Base-by-base conservation (phyloP, 2,888 invertebrate species). In the Harmothoe impar region DNA sequence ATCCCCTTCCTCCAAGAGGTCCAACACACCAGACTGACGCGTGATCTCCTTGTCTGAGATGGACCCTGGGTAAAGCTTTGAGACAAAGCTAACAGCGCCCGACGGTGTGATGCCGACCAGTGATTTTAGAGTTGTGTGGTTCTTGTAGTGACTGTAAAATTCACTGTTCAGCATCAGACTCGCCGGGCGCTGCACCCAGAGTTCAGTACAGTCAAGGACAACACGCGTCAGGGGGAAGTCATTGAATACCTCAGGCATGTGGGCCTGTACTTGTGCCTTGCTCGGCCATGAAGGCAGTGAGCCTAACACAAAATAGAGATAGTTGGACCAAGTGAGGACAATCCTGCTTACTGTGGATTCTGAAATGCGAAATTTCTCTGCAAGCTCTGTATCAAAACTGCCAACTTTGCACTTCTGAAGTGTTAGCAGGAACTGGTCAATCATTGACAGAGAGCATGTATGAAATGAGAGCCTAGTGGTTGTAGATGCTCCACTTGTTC, bases 151-250 rank as follows among this genome's bases (percentile, higher is more conserved):
- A 25, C 91, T 91, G 52, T 90, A 93, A 77, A 91, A 31, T 51
- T 92, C 33, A 23, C 91, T 89, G 54, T 91, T n/a, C n/a, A n/a
- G 91, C 3, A 54, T 17, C 0, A 92, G 54, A 15, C 92, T 92
- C 0, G 90, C 62, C 25, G 92, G 92, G 43, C 89, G 91, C 54
- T 93, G 89, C 54, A 91, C 92, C 43, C 51, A 90, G 20, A 93
- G 25, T 81, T 93, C 92, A 54, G 93, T 93, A 56, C 93, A 93
- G 91, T 93, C 93, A 35, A 93, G 84, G 25, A 92, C 91, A 0
- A 93, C 92, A 31, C 92, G 52, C 20, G 91, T 91, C 17, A 84
- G 89, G 0, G 92, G 91, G 85, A 91, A 92, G 72, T 56, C 54
- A 23, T 62, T 90, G 56, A 93, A 93, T 10, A 35, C 86, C 17